Base-by-base conservation (phyloP, 2,797 vertebrate species). In the Rhinatrema bivittatum region DNA sequence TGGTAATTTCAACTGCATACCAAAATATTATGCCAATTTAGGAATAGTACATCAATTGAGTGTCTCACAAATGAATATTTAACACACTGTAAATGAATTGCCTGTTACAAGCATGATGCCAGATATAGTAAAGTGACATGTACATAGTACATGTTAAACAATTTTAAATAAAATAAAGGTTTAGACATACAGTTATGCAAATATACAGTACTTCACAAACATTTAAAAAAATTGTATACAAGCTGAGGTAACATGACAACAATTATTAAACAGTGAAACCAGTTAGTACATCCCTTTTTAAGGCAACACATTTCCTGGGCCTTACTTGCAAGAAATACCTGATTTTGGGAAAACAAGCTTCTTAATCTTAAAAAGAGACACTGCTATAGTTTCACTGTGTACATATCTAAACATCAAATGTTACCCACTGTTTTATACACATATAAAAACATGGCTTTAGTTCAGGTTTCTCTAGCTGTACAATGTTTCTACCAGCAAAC, bases 21-120 rank as follows among this genome's bases (percentile, higher is more conserved):
- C 69, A 62, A n/a, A 70, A 76, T 56, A 24, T 68, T 49, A 73
- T 42, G 55, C 72, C 65, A 72, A 64, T 76, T 75, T 50, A 74
- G 76, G 69, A 79, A 79, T 65, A 72, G 77, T 71, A 57, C 68
- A 78, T 74, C 75, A 73, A 72, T 57, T 52, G n/a, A n/a, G n/a
- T n/a, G 72, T n/a, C 70, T 76, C 71, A 70, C 68, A 78, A 75
- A 81, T 71, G 60, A 81, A 78, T 74, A 73, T 77, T 75, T 55
- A 65, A 67, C 68, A 65, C 66, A 50, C 53, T 61, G 62, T 60
- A 72, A 80, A 81, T 75, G 67, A 78, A 71, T 84, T 82, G 79
- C 76, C 80, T 83, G 85, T 87, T 88, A 88, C 86, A 91, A 91
- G 88, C 87, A 88, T 81, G 85, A 78, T 71, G 73, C 70, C 62